Percentiles rank a stretch among this genome's conserved stretches.
phyloP scores from a whole-genome alignment of 2,888 invertebrate genomes.

The Aromia moschata region DNA sequence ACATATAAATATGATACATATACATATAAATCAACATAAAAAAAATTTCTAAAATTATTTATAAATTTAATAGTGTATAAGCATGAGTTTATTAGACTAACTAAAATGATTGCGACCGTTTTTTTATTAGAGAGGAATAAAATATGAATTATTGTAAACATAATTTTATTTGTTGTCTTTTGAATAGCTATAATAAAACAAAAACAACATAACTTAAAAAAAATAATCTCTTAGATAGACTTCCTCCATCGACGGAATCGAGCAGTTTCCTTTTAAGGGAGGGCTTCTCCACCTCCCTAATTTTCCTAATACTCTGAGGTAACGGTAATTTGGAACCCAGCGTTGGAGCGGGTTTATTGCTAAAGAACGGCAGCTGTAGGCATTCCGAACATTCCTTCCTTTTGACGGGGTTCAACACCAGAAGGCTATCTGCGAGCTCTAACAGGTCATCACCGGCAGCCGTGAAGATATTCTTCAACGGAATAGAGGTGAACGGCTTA shows the following conservation, averaged over 20 bases:
- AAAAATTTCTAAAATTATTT: no score
- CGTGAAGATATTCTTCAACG: constrained; percentile 91
- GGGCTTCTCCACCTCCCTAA: constrained; percentile 70
- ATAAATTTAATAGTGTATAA: no score
- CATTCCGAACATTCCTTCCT: constrained; percentile 86
- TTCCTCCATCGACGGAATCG: constrained; percentile 75
- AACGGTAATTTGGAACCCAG: constrained; percentile 84
- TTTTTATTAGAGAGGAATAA: no score
- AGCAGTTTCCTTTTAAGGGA: constrained; percentile 81
- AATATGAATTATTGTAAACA: no score
- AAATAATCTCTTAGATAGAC: constrained; percentile 74
- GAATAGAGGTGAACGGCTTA: constrained; percentile 84
- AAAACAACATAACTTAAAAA: constrained; percentile 64
- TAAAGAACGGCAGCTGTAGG: constrained; percentile 89
- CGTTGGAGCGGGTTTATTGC: constrained; percentile 89
- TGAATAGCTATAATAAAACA: no score
- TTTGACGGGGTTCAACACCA: constrained; percentile 84
- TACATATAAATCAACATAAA: no score
- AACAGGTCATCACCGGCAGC: constrained; percentile 94
- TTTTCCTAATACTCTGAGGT: constrained; percentile 72
- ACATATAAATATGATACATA: no score
- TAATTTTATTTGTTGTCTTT: no score
- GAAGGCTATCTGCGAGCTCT: constrained; percentile 78
- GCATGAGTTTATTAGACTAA: no score
- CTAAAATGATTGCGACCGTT: no score